Evolutionary conservation across 2,888 invertebrate genomes (phyloP).

Genomic region (Nephrotoma guestfalica): DNA sequence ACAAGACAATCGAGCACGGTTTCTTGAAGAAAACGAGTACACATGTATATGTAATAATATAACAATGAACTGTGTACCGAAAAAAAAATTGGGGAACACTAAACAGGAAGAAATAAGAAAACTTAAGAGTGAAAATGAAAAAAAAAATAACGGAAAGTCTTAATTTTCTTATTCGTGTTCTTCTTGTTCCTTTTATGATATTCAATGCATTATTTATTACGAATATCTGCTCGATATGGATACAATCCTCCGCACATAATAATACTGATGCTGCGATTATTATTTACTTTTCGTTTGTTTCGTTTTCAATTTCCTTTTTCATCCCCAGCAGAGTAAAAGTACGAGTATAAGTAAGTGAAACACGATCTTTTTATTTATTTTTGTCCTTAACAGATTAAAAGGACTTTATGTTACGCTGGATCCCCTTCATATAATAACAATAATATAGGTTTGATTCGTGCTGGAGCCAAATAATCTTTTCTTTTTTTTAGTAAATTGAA

Average conservation of each 20-base stretch:
- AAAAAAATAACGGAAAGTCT: not conserved
- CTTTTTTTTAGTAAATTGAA: not conserved
- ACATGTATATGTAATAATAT: not conserved
- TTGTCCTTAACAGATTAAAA: not conserved
- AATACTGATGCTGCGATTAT: not conserved
- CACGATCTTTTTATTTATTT: not conserved
- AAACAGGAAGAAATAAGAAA: not conserved
- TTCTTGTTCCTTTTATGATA: not conserved
- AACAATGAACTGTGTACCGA: not conserved
- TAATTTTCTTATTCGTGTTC: not conserved
- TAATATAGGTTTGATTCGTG: not conserved
- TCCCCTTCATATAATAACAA: not conserved
- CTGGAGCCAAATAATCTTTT: not conserved
- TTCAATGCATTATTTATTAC: not conserved
- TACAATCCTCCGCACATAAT: not conserved
- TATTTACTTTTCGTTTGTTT: not conserved
- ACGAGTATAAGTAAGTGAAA: not conserved
- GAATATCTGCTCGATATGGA: not conserved
- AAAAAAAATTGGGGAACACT: not conserved
- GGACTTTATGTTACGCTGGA: not conserved
- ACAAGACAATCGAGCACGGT: not conserved
- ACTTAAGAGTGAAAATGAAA: not conserved
- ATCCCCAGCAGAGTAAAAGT: not conserved
- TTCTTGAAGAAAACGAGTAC: not conserved
- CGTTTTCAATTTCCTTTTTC: not conserved